Evolutionary conservation across 2,797 vertebrate genomes (phyloP).

Genomic region (Acrossocheilus fasciatus): DNA sequence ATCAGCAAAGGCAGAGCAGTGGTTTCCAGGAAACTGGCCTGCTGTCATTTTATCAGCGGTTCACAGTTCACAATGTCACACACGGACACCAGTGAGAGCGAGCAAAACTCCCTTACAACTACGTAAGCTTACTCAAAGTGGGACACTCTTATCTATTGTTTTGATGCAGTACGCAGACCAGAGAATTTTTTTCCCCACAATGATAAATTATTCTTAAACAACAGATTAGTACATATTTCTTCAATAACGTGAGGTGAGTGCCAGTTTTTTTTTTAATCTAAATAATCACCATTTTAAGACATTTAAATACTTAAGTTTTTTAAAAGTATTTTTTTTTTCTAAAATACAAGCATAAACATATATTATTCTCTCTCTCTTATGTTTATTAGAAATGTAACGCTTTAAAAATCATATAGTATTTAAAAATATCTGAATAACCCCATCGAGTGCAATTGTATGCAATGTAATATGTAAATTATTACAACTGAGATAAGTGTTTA

Average conservation of each 20-base stretch:
- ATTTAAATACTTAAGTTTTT: not conserved
- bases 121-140: conserved; percentile 32
- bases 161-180: conserved; percentile 18
- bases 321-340: not conserved
- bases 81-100: conserved; percentile 49
- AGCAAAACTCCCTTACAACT: conserved; percentile 39
- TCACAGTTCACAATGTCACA: conserved; percentile 64
- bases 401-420: not conserved
- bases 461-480: not conserved
- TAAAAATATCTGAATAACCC: not conserved
- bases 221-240: not conserved
- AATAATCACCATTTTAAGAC: not conserved
- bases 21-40: conserved; percentile 63
- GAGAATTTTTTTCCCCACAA: not conserved
- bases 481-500: not conserved
- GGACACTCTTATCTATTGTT: conserved; percentile 50
- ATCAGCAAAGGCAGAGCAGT: conserved; percentile 53
- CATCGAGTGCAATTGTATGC: not conserved
- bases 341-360: not conserved
- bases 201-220: not conserved
- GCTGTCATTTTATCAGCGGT: conserved; percentile 66
- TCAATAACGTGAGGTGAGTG: conserved; percentile 35
- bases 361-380: not conserved
- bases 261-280: not conserved
- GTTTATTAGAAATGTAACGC: not conserved